Conservation (phyloP, 2,113 vertebrate species). For the Ploceus nigricollis region DNA sequence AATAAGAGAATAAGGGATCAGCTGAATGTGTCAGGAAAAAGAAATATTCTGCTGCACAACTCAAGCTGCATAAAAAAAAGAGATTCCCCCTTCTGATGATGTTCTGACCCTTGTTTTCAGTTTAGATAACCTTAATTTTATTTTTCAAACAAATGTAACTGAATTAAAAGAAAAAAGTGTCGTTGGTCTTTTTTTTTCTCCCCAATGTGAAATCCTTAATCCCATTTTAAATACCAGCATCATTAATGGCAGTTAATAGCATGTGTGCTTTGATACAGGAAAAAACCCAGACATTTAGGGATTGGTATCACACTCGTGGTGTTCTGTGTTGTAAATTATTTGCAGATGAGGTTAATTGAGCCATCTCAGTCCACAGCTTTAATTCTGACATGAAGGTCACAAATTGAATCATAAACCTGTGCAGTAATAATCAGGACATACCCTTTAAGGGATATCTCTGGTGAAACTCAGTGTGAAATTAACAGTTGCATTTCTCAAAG, state of each 20-base stretch:
- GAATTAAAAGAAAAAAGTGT: neutral
- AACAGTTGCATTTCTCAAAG: neutral
- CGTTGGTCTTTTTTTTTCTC: neutral
- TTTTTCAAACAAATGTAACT: neutral
- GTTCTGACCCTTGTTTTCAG: neutral
- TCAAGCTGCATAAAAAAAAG: neutral
- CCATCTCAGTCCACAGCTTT: neutral
- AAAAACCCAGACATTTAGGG: neutral
- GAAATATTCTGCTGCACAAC: neutral
- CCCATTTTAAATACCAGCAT: neutral
- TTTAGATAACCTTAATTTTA: neutral
- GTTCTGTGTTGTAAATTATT: slow-evolving; percentile 10
- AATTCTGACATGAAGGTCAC: slow-evolving; percentile 1
- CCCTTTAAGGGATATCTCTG: neutral
- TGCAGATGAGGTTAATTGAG: slow-evolving; percentile 47
- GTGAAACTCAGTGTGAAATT: neutral
- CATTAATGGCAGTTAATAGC: slow-evolving; percentile 19
- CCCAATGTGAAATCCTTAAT: slow-evolving; percentile 28
- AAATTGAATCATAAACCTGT: neutral
- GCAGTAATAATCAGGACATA: neutral
- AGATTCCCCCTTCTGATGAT: neutral
- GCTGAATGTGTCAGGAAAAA: neutral
- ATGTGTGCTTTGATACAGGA: slow-evolving; percentile 11
- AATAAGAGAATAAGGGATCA: neutral
- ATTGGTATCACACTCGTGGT: neutral